These are phyloP conservation scores for Lithophane ornitopus DNA, from an alignment of 2,888 invertebrate species.

Conservation along the genomic window DNA sequence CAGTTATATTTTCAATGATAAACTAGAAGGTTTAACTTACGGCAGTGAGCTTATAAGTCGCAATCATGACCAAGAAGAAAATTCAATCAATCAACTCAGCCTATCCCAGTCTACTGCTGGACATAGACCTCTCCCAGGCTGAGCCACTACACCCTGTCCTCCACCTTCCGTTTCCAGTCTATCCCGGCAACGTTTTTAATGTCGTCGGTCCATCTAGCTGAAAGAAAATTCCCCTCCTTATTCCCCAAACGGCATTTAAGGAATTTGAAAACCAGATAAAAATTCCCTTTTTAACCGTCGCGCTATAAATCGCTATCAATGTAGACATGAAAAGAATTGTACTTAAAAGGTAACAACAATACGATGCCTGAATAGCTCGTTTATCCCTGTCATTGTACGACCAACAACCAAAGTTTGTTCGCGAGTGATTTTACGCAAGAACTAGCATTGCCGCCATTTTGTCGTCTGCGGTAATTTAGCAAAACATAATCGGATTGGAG, in stretches of 20 bases:
- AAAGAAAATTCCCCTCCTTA: background rate
- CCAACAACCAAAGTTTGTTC: constrained; percentile 62
- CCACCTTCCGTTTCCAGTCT: background rate
- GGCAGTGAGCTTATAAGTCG: background rate
- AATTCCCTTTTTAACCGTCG: background rate
- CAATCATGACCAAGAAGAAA: background rate
- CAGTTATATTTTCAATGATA: background rate
- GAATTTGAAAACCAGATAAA: background rate
- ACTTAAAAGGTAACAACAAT: constrained; percentile 37
- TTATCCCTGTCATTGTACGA: constrained; percentile 67
- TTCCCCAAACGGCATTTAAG: constrained; percentile 6
- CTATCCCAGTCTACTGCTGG: background rate
- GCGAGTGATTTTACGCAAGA: constrained; percentile 67
- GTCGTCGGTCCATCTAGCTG: background rate
- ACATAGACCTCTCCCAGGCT: background rate
- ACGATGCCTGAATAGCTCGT: constrained; percentile 59
- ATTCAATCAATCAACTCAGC: background rate
- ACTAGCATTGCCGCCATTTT: constrained; percentile 58
- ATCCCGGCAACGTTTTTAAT: background rate
- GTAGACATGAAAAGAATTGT: constrained; percentile 30
- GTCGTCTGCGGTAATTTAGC: constrained; percentile 65
- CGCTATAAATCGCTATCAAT: constrained; percentile 17
- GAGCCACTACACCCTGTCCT: background rate
- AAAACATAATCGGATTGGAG: constrained; percentile 66
- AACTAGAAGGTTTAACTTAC: background rate